Conservation (phyloP, 2,113 vertebrate genomes). For the Zosterops pallidus region DNA sequence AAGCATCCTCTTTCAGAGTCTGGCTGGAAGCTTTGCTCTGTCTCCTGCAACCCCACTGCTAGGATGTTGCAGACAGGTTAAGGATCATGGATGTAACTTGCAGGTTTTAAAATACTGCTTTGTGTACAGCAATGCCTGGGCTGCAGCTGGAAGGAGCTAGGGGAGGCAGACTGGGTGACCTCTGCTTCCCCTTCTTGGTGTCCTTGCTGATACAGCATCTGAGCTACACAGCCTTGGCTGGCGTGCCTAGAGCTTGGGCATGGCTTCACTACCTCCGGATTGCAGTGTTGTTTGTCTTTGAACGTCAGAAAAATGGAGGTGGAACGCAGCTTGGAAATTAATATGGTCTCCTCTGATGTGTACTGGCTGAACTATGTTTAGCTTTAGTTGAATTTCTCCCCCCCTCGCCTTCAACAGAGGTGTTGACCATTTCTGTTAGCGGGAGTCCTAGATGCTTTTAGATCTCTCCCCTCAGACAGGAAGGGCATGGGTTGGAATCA, state of each 20-base stretch:
- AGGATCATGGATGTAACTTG: background rate
- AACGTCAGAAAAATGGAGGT: background rate
- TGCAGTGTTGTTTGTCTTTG: background rate
- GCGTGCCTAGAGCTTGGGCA: background rate
- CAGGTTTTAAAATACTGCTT: background rate
- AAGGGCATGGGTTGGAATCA: conserved; percentile 59
- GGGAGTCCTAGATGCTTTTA: background rate
- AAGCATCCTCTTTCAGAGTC: background rate
- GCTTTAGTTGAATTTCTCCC: background rate
- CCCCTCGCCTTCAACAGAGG: background rate
- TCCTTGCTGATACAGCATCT: background rate
- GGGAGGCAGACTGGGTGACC: background rate
- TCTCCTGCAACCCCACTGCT: background rate
- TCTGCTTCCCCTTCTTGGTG: background rate
- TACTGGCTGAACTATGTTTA: background rate
- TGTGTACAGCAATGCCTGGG: background rate
- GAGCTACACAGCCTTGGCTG: background rate
- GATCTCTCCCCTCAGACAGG: conserved; percentile 35
- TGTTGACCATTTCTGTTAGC: conserved; percentile 36
- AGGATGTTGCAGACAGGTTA: background rate
- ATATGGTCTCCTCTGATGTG: background rate
- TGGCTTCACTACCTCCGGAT: background rate
- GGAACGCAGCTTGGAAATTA: background rate
- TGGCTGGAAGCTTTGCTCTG: background rate
- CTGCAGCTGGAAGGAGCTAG: background rate